Evolutionary conservation across 2,113 vertebrate species (phyloP).

Genomic region (Lanius collurio): DNA sequence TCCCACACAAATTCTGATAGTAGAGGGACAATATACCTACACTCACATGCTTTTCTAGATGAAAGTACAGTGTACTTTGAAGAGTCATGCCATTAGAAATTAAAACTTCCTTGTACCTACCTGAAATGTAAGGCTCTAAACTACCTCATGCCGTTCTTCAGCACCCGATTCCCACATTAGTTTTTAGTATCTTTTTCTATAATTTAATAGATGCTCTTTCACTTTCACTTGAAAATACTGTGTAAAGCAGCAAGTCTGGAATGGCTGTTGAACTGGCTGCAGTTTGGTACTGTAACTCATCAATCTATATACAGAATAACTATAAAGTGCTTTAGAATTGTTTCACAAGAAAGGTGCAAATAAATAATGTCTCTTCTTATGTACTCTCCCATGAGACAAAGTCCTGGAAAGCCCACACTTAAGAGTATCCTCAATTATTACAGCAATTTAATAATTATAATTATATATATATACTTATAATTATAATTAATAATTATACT

Average conservation of each 20-base stretch:
- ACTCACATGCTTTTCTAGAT: not conserved
- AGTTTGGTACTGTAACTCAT: not conserved
- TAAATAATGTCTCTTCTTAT: not conserved
- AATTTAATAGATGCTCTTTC: not conserved
- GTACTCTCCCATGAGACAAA: not conserved
- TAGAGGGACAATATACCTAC: not conserved
- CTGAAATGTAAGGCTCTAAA: not conserved
- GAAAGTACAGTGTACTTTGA: not conserved
- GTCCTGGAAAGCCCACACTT: not conserved
- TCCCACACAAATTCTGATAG: slow-evolving; percentile 29
- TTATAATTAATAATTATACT: too few species aligned
- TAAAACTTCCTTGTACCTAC: not conserved
- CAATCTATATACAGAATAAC: not conserved
- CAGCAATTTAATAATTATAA: not conserved
- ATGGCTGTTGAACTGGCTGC: not conserved
- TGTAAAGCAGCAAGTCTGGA: not conserved
- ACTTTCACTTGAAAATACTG: not conserved
- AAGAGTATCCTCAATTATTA: not conserved
- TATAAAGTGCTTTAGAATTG: slow-evolving; percentile 18
- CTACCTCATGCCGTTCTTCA: not conserved
- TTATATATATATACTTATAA: too few species aligned
- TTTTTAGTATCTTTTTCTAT: not conserved
- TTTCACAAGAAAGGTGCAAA: slow-evolving; percentile 12
- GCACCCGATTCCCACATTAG: not conserved
- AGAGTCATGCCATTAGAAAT: not conserved